phyloP scores from a whole-genome alignment of 2,888 invertebrate genomes.

The Cheilosia scutellata region DNA sequence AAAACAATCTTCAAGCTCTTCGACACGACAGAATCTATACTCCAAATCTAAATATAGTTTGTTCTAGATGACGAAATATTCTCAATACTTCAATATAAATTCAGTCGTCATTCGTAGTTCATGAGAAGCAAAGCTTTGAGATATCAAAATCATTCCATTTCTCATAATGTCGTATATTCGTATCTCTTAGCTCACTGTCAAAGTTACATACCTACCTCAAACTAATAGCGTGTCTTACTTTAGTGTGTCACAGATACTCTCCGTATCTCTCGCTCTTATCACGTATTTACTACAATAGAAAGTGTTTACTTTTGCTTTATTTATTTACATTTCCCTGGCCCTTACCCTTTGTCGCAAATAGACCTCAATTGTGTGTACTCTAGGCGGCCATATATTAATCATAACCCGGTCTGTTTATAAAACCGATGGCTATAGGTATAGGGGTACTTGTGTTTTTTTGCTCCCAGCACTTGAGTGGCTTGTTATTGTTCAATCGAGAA shows the following conservation, averaged over 20 bases:
- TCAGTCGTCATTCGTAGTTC: too few relatives aligned
- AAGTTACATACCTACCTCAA: neutral
- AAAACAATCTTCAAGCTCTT: too few relatives aligned
- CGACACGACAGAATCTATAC: too few relatives aligned
- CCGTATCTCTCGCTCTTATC: constrained; percentile 25
- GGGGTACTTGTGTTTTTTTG: neutral
- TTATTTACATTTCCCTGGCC: constrained; percentile 9
- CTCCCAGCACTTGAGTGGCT: constrained; percentile 7
- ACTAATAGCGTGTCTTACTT: constrained; percentile 37
- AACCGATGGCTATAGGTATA: neutral
- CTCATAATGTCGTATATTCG: too few relatives aligned
- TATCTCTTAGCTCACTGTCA: neutral
- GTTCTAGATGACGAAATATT: too few relatives aligned
- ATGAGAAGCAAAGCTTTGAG: neutral
- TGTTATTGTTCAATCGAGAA: constrained; percentile 23
- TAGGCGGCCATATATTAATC: constrained; percentile 12
- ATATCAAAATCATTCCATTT: neutral
- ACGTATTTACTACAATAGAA: constrained; percentile 31
- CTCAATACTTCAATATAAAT: too few relatives aligned
- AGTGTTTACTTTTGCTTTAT: constrained; percentile 37
- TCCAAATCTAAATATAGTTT: too few relatives aligned
- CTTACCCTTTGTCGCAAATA: neutral
- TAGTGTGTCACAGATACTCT: constrained; percentile 51
- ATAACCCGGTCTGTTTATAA: constrained; percentile 2
- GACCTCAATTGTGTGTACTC: constrained; percentile 29